Evolutionary conservation across 30 jellyfish, hydroid and myxozoan genomes (phyloP).

Genomic region (Pelagia noctiluca): DNA sequence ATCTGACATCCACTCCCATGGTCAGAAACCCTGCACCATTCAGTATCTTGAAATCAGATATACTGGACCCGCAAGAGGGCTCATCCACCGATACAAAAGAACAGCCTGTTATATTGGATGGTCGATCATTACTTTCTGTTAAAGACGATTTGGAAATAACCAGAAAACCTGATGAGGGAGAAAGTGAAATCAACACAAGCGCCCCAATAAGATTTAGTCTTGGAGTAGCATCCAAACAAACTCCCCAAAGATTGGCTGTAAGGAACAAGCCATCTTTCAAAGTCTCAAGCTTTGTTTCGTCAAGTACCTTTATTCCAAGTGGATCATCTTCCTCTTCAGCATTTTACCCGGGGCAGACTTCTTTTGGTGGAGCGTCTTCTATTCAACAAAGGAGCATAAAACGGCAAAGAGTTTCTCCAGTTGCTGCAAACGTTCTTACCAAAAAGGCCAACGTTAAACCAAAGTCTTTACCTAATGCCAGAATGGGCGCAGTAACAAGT

Average conservation of each 20-base stretch:
- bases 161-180: background rate
- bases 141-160: background rate
- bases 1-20: slow-evolving; percentile 70
- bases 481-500: slow-evolving; percentile 87
- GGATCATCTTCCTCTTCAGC: slow-evolving; percentile 88
- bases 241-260: slow-evolving; percentile 60
- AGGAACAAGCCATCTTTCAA: slow-evolving; percentile 77
- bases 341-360: slow-evolving; percentile 90
- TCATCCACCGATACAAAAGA: background rate
- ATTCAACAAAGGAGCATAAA: slow-evolving; percentile 59
- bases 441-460: slow-evolving; percentile 80
- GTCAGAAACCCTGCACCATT: slow-evolving; percentile 47
- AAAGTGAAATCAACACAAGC: background rate
- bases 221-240: slow-evolving; percentile 38
- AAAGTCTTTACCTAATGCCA: slow-evolving; percentile 51
- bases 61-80: slow-evolving; percentile 57
- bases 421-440: slow-evolving; percentile 72
- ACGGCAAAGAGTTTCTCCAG: slow-evolving; percentile 90
- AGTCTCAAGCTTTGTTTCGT: slow-evolving; percentile 88
- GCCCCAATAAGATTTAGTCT: slow-evolving; percentile 19
- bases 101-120: background rate
- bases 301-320: slow-evolving; percentile 70
- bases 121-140: background rate
- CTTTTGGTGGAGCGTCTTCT: slow-evolving; percentile 96
- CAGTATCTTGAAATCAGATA: slow-evolving; percentile 53